Evolutionary conservation across 2,797 vertebrate species (phyloP).

Genomic region (Cyclopterus lumpus): DNA sequence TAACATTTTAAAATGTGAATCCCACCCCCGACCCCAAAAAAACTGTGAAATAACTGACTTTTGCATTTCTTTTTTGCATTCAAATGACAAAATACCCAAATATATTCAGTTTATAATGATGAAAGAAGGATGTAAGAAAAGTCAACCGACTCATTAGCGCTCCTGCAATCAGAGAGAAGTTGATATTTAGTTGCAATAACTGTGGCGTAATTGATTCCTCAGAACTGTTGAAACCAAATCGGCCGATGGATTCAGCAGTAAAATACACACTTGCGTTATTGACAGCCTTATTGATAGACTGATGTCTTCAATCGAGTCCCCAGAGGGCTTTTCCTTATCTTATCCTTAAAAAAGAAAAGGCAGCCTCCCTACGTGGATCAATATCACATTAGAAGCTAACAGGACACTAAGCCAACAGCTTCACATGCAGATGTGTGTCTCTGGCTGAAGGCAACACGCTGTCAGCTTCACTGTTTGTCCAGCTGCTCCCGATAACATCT

Average conservation of each 20-base stretch:
- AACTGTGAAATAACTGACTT: too few species aligned
- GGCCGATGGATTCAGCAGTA: background rate
- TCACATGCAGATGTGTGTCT: slow-evolving; percentile 10
- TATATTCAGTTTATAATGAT: background rate
- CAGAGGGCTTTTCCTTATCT: background rate
- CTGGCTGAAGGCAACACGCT: slow-evolving; percentile 32
- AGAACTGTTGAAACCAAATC: background rate
- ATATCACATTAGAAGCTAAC: background rate
- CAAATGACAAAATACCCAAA: background rate
- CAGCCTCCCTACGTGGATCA: background rate
- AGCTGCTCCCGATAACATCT: slow-evolving; percentile 50
- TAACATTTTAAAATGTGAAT: too few species aligned
- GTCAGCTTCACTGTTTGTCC: slow-evolving; percentile 57
- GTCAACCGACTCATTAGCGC: background rate
- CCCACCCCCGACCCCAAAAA: too few species aligned
- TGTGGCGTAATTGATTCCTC: background rate
- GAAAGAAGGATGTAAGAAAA: too few species aligned
- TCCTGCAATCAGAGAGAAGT: background rate
- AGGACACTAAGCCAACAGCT: background rate
- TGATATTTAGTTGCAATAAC: background rate
- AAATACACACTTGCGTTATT: background rate
- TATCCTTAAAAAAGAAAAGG: background rate
- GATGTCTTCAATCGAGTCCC: background rate
- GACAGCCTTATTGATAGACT: background rate
- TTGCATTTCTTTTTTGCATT: too few species aligned